Conservation (phyloP, 2,797 vertebrate species). For the Enteromius afrohamiltoni region DNA sequence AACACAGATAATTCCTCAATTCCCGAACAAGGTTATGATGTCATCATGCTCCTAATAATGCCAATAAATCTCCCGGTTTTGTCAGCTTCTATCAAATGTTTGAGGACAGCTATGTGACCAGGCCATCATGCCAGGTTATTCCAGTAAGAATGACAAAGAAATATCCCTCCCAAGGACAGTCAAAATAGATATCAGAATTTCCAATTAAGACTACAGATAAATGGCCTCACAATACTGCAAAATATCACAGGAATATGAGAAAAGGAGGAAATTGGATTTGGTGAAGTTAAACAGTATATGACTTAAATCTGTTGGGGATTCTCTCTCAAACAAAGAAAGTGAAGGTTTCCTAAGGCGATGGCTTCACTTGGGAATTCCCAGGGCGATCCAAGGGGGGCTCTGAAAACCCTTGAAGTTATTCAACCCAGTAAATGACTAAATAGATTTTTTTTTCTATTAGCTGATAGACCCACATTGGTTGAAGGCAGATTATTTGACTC, state of each 20-base stretch:
- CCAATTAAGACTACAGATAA: conserved; percentile 82
- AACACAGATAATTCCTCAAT: conserved; percentile 47
- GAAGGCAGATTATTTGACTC: conserved; percentile 74
- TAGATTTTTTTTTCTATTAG: conserved; percentile 87
- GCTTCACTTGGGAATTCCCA: conserved; percentile 75
- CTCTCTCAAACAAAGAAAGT: conserved; percentile 75
- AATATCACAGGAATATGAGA: conserved; percentile 81
- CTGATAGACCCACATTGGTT: conserved; percentile 73
- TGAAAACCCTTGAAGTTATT: conserved; percentile 85
- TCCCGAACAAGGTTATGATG: conserved; percentile 72
- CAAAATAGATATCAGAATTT: conserved; percentile 77
- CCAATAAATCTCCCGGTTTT: conserved; percentile 70
- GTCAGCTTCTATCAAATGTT: conserved; percentile 59
- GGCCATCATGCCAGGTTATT: conserved; percentile 60
- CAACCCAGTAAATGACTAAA: conserved; percentile 84
- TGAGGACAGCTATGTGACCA: conserved; percentile 70
- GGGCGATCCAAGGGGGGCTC: conserved; percentile 76
- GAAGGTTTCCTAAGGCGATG: conserved; percentile 80
- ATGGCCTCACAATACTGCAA: conserved; percentile 80
- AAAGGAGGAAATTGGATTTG: conserved; percentile 79
- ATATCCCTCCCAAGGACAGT: conserved; percentile 69
- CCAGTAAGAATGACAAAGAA: conserved; percentile 60
- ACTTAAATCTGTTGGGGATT: conserved; percentile 82
- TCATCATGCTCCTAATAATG: conserved; percentile 64
- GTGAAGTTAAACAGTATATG: conserved; percentile 80